Conservation (phyloP, 2,888 invertebrate species). For the Molorchus minor region DNA sequence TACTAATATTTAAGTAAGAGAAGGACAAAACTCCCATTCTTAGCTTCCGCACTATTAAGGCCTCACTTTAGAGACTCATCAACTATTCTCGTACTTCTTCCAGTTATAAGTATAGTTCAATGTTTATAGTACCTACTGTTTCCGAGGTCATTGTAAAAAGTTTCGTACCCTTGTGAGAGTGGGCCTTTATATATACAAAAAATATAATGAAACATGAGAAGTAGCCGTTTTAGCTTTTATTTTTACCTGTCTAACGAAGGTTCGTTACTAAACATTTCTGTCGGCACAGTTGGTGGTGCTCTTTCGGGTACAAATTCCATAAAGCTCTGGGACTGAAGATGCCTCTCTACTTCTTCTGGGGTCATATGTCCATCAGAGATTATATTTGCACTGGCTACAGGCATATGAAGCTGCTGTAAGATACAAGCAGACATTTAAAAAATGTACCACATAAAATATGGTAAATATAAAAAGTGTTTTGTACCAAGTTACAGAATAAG, state of each 20-base stretch:
- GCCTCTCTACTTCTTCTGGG: constrained; percentile 89
- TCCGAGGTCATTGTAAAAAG: no score
- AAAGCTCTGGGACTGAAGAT: constrained; percentile 85
- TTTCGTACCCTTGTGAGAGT: no score
- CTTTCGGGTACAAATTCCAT: constrained; percentile 84
- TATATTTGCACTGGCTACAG: constrained; percentile 61
- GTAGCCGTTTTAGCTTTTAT: background rate
- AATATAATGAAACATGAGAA: background rate
- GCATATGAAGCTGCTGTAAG: constrained; percentile 64
- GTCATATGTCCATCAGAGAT: constrained; percentile 87
- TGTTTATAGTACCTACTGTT: no score
- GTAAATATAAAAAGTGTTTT: background rate
- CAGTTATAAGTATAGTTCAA: no score
- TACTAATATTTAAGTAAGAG: no score
- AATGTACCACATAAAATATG: background rate
- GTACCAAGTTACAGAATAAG: background rate
- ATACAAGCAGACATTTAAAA: background rate
- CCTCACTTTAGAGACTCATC: no score
- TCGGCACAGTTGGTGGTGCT: constrained; percentile 89
- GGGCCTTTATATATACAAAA: no score
- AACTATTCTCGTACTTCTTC: no score
- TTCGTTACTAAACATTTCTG: constrained; percentile 95
- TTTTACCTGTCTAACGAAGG: constrained; percentile 83
- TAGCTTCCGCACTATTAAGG: no score
- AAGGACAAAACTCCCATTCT: no score